phyloP scores from a whole-genome alignment of 2,797 vertebrate genomes.

The Nyctalus aviator region DNA sequence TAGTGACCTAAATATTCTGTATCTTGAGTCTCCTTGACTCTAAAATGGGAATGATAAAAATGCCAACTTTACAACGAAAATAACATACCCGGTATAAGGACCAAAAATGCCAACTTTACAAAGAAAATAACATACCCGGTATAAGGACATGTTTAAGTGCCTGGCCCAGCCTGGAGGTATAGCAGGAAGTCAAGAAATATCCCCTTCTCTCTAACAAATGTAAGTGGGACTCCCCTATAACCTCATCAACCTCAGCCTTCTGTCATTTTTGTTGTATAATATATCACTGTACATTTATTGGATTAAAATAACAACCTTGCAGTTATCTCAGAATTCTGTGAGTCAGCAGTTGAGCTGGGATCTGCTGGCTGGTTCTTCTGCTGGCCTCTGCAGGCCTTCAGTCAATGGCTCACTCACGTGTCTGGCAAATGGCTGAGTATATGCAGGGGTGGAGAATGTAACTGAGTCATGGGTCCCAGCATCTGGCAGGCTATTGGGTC shows the following conservation, averaged over 20 bases:
- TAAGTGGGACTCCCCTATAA: background rate
- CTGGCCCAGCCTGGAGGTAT: background rate
- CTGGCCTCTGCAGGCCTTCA: background rate
- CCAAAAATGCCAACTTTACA: background rate
- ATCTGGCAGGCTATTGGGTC: background rate
- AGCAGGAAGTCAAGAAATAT: background rate
- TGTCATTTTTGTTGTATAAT: background rate
- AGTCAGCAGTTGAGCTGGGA: background rate
- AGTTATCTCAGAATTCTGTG: conserved; percentile 41
- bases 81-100: background rate
- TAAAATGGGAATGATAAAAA: background rate
- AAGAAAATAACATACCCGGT: background rate
- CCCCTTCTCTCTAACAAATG: background rate
- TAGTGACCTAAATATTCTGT: conserved; percentile 12
- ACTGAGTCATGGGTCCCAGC: background rate
- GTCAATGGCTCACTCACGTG: background rate
- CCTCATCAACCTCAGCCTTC: background rate
- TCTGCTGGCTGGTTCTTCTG: background rate
- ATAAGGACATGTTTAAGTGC: background rate
- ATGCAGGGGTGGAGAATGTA: background rate
- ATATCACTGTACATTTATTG: background rate
- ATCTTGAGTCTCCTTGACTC: background rate
- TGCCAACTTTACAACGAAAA: background rate
- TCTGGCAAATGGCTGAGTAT: background rate
- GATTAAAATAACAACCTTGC: background rate